A percentile compares a stretch with the other conserved stretches of the same genome.
Evolutionary conservation across 2,888 invertebrate species (phyloP).

Genomic region (Lochmaea crataegi): DNA sequence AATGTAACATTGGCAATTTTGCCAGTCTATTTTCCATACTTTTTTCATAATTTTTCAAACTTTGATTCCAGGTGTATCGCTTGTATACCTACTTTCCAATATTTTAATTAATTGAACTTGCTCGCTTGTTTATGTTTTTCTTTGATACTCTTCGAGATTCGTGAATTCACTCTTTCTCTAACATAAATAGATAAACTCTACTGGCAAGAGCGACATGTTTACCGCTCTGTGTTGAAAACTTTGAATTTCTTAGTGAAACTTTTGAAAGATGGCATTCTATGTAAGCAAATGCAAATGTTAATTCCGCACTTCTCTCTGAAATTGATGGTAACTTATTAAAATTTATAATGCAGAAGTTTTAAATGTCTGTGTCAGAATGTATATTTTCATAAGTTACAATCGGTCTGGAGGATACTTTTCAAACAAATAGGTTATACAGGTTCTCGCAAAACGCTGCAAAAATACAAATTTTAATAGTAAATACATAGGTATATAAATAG

Average conservation of each 20-base stretch:
- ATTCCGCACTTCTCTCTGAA: slow-evolving; percentile 40
- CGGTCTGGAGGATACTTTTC: not conserved
- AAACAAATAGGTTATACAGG: not conserved
- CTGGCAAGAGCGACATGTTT: slow-evolving; percentile 37
- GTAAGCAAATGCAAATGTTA: slow-evolving; percentile 44
- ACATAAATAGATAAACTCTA: slow-evolving; percentile 18
- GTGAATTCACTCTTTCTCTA: slow-evolving; percentile 7
- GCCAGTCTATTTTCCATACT: no score
- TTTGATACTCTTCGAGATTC: not conserved
- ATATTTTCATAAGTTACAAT: slow-evolving; percentile 16
- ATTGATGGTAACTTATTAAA: slow-evolving; percentile 47
- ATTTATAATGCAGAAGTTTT: slow-evolving; percentile 49
- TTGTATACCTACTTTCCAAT: not conserved
- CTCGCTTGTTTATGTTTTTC: not conserved
- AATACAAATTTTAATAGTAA: not conserved
- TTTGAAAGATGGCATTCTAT: slow-evolving; percentile 38
- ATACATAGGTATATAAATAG: no score
- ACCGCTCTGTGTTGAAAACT: slow-evolving; percentile 38
- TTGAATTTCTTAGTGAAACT: slow-evolving; percentile 41
- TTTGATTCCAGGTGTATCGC: not conserved
- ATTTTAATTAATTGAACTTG: not conserved
- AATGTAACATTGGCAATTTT: no score
- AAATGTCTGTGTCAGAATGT: slow-evolving; percentile 26
- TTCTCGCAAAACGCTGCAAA: not conserved
- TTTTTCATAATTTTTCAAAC: no score